Conservation (phyloP, 2,113 vertebrate species). For the Labeo rohita region DNA sequence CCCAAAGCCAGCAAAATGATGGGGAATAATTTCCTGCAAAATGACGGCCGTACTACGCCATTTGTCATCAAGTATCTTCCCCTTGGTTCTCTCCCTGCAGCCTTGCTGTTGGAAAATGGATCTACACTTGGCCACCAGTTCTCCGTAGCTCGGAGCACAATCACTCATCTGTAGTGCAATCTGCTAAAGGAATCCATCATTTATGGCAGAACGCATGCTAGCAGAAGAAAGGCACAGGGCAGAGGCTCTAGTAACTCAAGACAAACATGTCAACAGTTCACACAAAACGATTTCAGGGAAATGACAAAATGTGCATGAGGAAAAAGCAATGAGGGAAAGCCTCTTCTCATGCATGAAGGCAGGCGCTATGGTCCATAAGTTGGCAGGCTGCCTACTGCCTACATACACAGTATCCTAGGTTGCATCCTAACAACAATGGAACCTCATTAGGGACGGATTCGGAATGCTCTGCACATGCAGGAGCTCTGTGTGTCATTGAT, state of each 20-base stretch:
- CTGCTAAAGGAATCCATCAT: constrained; percentile 68
- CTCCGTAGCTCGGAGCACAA: constrained; percentile 58
- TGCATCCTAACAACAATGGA: background rate
- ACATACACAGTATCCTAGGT: background rate
- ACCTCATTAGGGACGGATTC: background rate
- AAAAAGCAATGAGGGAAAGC: constrained; percentile 10
- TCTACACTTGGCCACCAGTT: constrained; percentile 57
- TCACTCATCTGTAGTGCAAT: constrained; percentile 65
- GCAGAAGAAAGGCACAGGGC: constrained; percentile 46
- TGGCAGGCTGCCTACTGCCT: background rate
- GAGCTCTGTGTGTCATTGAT: background rate
- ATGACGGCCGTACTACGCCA: constrained; percentile 56
- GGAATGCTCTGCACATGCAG: background rate
- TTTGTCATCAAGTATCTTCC: constrained; percentile 61
- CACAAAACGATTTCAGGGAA: constrained; percentile 42
- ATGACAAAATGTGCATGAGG: constrained; percentile 43
- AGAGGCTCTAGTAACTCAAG: constrained; percentile 55
- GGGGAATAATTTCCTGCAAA: constrained; percentile 66
- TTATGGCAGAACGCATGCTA: constrained; percentile 60
- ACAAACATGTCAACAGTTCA: constrained; percentile 44
- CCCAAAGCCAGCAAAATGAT: constrained; percentile 62
- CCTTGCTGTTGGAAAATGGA: constrained; percentile 60
- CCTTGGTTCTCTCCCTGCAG: constrained; percentile 62
- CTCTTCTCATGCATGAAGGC: constrained; percentile 17
- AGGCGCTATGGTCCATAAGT: background rate